A percentile compares a stretch with the other conserved stretches of the same genome.
Evolutionary conservation across 2,797 vertebrate species (phyloP).

Genomic region (Megaceryle alcyon): DNA sequence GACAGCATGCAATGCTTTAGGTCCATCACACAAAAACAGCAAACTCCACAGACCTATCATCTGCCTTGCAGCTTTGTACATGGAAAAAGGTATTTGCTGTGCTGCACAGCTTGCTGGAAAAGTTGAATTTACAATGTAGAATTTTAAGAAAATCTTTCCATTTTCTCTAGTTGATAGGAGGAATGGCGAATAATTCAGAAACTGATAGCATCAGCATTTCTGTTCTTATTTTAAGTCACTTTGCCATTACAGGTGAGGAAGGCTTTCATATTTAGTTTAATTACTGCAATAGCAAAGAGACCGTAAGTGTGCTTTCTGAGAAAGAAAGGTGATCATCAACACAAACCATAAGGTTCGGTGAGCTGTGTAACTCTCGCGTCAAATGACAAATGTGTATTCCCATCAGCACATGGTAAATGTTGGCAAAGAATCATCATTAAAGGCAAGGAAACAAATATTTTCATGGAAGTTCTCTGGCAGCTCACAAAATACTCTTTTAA

Average conservation of each 20-base stretch:
- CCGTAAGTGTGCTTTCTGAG: background rate
- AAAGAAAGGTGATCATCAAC: background rate
- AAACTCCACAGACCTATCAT: background rate
- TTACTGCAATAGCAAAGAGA: background rate
- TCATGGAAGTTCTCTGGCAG: background rate
- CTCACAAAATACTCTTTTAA: background rate
- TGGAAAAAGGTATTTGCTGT: background rate
- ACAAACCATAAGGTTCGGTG: background rate
- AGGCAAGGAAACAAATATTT: background rate
- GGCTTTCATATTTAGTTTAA: background rate
- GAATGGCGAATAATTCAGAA: background rate
- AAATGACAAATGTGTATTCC: fast-evolving
- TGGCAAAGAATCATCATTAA: background rate
- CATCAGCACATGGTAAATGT: background rate
- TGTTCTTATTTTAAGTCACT: background rate
- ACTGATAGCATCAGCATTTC: background rate
- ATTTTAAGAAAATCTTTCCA: background rate
- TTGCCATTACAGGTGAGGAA: background rate
- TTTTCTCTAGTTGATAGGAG: background rate
- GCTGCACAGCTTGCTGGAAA: background rate
- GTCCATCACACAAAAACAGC: background rate
- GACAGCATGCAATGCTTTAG: background rate
- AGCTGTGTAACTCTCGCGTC: background rate
- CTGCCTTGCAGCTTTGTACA: background rate
- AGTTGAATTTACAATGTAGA: background rate